A percentile compares a stretch with the other conserved stretches of the same genome.
Evolutionary conservation across 1,140 invertebrate genomes (phyloP).

Genomic region (Aphis craccivora): DNA sequence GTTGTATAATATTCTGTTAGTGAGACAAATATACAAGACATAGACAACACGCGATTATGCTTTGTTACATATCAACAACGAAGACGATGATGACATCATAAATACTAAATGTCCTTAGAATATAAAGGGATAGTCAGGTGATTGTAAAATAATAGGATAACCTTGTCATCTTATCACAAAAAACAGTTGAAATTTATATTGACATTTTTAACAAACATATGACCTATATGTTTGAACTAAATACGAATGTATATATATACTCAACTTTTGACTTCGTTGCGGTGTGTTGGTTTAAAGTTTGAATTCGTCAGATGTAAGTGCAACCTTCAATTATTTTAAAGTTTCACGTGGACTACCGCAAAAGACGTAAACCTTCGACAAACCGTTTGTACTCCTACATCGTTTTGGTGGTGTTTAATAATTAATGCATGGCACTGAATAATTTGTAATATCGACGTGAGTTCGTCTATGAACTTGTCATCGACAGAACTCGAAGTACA

Average conservation of each 20-base stretch:
- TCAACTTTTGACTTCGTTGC: neutral
- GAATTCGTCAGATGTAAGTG: neutral
- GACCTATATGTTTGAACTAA: neutral
- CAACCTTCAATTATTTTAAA: neutral
- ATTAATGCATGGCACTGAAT: neutral
- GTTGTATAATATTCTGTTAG: neutral
- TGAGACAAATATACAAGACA: neutral
- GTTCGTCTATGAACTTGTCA: too few species aligned
- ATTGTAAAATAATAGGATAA: neutral
- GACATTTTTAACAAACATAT: neutral
- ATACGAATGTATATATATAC: neutral
- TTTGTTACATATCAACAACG: neutral
- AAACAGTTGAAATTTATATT: too few species aligned
- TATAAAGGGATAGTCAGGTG: rapidly evolving
- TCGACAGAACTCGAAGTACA: too few species aligned
- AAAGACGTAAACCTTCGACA: neutral
- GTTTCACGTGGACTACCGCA: neutral
- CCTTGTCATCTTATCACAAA: too few species aligned
- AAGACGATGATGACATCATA: neutral
- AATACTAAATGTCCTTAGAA: neutral
- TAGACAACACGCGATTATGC: neutral
- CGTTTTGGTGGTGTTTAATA: neutral
- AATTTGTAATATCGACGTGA: neutral
- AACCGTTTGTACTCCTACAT: neutral
- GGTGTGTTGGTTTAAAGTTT: neutral